Conservation (phyloP, 2,113 vertebrate species). For the Heliornis fulica region DNA sequence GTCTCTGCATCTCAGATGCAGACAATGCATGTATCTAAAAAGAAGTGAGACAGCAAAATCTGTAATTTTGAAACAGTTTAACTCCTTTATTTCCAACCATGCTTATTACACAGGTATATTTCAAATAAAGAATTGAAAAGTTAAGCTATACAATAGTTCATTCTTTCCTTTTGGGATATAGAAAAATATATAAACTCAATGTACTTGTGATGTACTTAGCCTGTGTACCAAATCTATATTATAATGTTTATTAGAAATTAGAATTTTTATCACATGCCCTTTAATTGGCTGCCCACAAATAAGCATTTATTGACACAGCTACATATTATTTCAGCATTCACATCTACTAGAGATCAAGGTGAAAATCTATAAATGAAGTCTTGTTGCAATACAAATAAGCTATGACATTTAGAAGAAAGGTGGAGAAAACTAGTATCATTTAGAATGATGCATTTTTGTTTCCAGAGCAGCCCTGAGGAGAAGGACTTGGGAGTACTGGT, state of each 20-base stretch:
- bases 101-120: background rate
- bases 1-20: background rate
- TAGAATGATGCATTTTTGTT: background rate
- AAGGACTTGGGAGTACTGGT: too few species aligned
- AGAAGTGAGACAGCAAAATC: background rate
- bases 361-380: background rate
- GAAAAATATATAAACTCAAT: background rate
- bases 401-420: background rate
- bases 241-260: background rate
- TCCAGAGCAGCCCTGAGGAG: too few species aligned
- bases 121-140: background rate
- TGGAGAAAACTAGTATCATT: background rate
- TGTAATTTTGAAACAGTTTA: background rate
- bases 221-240: background rate
- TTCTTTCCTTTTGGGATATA: background rate
- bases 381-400: background rate
- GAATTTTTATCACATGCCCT: background rate
- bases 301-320: background rate
- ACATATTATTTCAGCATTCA: background rate
- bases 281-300: background rate
- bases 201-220: background rate
- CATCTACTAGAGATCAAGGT: background rate
- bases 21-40: background rate
- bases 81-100: background rate
- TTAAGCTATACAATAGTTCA: background rate